Base-by-base conservation (phyloP, 1,140 invertebrate species). In the Nephila pilipes region DNA sequence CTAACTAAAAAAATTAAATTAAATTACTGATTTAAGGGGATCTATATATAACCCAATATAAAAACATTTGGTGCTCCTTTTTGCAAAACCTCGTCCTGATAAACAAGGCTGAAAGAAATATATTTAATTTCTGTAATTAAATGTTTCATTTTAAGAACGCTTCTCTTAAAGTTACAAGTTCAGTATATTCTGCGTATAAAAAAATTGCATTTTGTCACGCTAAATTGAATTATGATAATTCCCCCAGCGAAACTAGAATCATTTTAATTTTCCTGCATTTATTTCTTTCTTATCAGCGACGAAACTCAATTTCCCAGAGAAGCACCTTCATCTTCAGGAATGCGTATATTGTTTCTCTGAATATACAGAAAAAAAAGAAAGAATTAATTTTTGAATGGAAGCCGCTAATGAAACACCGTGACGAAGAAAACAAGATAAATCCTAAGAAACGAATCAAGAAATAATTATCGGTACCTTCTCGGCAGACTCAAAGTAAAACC, bases 331-430 rank as follows among this genome's bases (percentile, higher is more conserved):
- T 75, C 14, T 32, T 18, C 16, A 36, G 63, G 63, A 18, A 14
- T 12, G 18, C 16, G 29, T 36, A 75, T 75, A 75, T 75, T 75
- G 20, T 54, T 81, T 81, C 36, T 36, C 20, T n/a, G 80, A 16
- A 8, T 54, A 46, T 8, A 46, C 46, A 46, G 0, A 46, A 6
- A 46, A 2, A 46, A 46, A 4, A 81, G 25, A 65, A 81, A 55
- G 80, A 81, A 81, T 81, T 81, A 81, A 36, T 81, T 75, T 75
- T 75, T 75, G 46, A 81, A 81, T 54, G 20, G 69, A 54, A 81
- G 36, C 46, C 46, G 46, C 80, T 81, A 81, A 81, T 81, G 46
- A 81, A 81, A 81, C 80, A 54, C 46, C 80, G 80, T n/a, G 54
- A 81, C 46, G 80, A 81, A 81, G 46, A 46, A 55, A 81, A 81